Base-by-base conservation (phyloP, 2,888 invertebrate genomes). In the Globia sparganii region DNA sequence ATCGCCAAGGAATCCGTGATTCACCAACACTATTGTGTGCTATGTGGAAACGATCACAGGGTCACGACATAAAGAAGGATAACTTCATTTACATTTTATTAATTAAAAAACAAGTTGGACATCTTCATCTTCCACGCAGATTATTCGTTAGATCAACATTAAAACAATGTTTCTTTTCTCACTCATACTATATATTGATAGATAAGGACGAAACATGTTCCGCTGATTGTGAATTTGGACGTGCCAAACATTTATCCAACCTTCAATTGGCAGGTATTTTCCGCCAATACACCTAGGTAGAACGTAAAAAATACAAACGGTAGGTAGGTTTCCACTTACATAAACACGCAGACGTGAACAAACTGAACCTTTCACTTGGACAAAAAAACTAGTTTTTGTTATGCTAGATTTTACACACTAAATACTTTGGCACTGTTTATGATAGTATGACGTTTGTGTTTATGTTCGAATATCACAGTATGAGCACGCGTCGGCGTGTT, bases 271-370 rank as follows among this genome's bases (percentile, higher is more conserved):
- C 74, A 72, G 72, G 77, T 81, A 85, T 87, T 88, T 88, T 86
- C 88, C 82, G 72, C 73, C 66, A 74, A 77, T 85, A 78, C 69
- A 75, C 67, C 64, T 72, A 67, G 68, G 40, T 58, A 72, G 77
- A 75, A 85, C 83, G 78, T 78, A 88, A 88, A 84, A 88, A 87
- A 88, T 78, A 68, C 37, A 75, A 89, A 87, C 73, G 74, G 82
- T 80, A 78, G 87, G 90, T 91, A 91, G 88, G 85, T 91, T 91
- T 92, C 90, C 91, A 94, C 94, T 94, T 94, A 94, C 94, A 91
- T 94, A 93, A 93, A 93, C 91, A 90, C 87, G 87, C 80, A 83
- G 86, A 87, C 87, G 78, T 84, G 43, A 72, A 81, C 71, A 74
- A 77, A 80, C 80, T 78, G 86, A 86, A 93, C 91, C 93, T 92